Conservation (phyloP, 1,140 invertebrate genomes). For the Spodoptera frugiperda region DNA sequence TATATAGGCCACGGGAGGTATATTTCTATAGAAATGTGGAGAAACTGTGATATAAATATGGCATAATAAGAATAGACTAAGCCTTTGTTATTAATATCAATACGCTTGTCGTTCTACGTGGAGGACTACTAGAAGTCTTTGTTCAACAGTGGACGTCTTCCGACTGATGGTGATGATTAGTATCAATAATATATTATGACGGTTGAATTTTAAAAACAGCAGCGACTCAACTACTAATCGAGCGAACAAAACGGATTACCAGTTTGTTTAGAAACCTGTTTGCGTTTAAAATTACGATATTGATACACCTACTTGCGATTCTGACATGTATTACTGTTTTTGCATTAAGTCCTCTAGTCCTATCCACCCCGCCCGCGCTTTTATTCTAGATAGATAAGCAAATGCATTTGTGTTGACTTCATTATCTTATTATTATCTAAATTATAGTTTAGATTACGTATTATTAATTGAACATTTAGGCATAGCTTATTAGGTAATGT, state of each 20-base stretch:
- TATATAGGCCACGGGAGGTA: too few species aligned
- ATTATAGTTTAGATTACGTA: background rate
- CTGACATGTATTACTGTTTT: slow-evolving; percentile 11
- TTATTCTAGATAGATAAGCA: slow-evolving; percentile 7
- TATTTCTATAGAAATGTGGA: too few species aligned
- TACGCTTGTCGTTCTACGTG: too few species aligned
- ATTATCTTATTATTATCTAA: background rate
- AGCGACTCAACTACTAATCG: background rate
- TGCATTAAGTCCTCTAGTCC: background rate
- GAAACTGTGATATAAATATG: too few species aligned
- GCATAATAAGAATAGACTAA: too few species aligned
- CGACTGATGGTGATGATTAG: too few species aligned
- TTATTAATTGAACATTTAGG: too few species aligned
- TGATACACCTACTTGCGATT: slow-evolving; percentile 19
- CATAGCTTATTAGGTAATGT: too few species aligned
- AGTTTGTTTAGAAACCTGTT: slow-evolving; percentile 20
- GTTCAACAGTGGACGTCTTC: too few species aligned
- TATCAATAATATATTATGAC: background rate
- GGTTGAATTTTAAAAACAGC: slow-evolving; percentile 13
- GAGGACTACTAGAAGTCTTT: too few species aligned
- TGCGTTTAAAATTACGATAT: slow-evolving; percentile 11
- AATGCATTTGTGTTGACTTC: slow-evolving; percentile 13
- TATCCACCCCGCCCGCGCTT: slow-evolving; percentile 19
- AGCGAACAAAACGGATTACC: slow-evolving; percentile 28
- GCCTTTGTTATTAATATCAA: too few species aligned